These are phyloP conservation scores for Benitochromis conjunctus DNA, from an alignment of 2,113 vertebrate species.

Conservation along the genomic window DNA sequence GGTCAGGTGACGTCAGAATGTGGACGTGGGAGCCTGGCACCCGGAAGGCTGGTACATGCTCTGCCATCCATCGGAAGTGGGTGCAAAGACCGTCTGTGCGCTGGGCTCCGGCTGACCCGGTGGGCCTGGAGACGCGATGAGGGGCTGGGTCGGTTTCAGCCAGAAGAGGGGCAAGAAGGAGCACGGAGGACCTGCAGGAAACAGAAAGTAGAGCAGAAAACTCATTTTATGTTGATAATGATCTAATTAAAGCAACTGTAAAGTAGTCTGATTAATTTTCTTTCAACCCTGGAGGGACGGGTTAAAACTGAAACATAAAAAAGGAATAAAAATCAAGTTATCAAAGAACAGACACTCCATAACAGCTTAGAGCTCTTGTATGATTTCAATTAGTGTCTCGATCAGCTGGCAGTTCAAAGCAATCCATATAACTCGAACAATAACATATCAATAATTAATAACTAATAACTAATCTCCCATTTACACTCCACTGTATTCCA, in stretches of 20 bases:
- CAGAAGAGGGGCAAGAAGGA: constrained; percentile 87
- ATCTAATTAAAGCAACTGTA: background rate
- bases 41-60: constrained; percentile 87
- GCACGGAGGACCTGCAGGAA: constrained; percentile 82
- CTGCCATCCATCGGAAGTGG: constrained; percentile 89
- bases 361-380: background rate
- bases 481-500: background rate
- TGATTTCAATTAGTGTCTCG: background rate
- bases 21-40: constrained; percentile 82
- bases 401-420: background rate
- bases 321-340: background rate
- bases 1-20: constrained; percentile 83
- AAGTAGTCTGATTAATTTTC: background rate
- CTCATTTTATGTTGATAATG: background rate
- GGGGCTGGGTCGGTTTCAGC: constrained; percentile 75
- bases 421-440: background rate
- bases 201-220: background rate
- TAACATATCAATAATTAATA: background rate
- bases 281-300: background rate
- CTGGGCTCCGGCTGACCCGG: constrained; percentile 75
- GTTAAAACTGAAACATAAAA: background rate
- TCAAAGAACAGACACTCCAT: background rate
- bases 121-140: constrained; percentile 42
- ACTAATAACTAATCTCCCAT: background rate
- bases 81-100: constrained; percentile 61